Base-by-base conservation (phyloP, 2,797 vertebrate species). In the Leontopithecus rosalia region DNA sequence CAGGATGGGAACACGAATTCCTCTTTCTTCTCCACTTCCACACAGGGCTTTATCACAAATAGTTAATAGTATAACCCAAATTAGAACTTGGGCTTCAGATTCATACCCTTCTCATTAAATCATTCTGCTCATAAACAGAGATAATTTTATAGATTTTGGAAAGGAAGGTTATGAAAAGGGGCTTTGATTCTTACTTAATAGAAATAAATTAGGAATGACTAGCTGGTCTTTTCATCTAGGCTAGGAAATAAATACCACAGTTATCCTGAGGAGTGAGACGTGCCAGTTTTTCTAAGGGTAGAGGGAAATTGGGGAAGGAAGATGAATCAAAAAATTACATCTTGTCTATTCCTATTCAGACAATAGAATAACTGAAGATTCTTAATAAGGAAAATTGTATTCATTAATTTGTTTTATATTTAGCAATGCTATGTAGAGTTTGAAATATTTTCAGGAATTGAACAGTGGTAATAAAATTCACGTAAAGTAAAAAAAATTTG, bases 371-470 rank as follows among this genome's bases (percentile, higher is more conserved):
- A 90, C 77, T 94, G 64, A 48, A 91, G n/a, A 90, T 67, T 43
- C 41, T 91, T 75, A 64, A 3, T 77, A 94, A 83, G 70, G 26
- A 95, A 52, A 24, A 80, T 83, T 91, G n/a, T 26, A 84, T 72
- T 43, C 33, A n/a, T 79, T 89, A 91, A 84, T 94, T 93, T 95
- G 20, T 85, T 97, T 95, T 57, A 67, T 91, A 91, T 94, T 96
- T 89, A 86, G 39, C 26, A 75, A 41, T 58, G n/a, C 67, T 89
- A 39, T 52, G 19, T 57, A 87, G 22, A 94, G 64, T 57, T 87
- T 72, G 8, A 93, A 96, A 91, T 84, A 50, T 88, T 95, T 97
- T 97, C 83, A 93, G 88, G 72, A 97, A 94, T 33, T 82, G 12
- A 91, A 93, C 9, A 67, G 50, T 64, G 94, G 43, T 93, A 94